Percentiles rank a stretch among this genome's conserved stretches.
These are phyloP conservation scores for Pagetopsis macropterus DNA, from an alignment of 2,797 vertebrate species.

Conservation along the genomic window DNA sequence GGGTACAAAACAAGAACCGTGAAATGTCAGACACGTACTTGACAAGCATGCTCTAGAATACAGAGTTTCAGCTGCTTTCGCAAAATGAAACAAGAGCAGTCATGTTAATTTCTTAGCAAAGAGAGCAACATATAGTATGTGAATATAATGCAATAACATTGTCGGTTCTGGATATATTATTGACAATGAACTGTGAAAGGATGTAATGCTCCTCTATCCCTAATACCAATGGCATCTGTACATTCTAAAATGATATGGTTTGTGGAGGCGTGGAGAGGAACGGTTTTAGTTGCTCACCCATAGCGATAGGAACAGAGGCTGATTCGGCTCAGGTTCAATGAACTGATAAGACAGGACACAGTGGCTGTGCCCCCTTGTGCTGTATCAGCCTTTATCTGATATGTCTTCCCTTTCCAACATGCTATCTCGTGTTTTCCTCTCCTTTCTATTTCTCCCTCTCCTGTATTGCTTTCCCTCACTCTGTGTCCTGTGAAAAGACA, in stretches of 20 bases:
- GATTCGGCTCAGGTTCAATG: slow-evolving; percentile 27
- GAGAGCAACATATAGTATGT: not conserved
- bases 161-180: not conserved
- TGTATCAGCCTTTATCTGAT: slow-evolving; percentile 28
- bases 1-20: slow-evolving; percentile 7
- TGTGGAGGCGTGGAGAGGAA: slow-evolving; percentile 13
- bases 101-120: not conserved
- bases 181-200: not conserved
- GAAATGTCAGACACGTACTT: not conserved
- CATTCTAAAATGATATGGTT: slow-evolving; percentile 4
- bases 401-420: slow-evolving; percentile 19
- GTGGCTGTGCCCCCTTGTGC: slow-evolving; percentile 8
- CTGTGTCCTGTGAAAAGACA: slow-evolving; percentile 29
- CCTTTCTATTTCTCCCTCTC: not conserved
- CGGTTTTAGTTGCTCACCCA: not conserved
- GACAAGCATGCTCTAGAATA: slow-evolving; percentile 15
- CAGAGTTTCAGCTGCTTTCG: not conserved
- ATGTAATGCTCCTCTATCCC: not conserved
- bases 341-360: slow-evolving; percentile 41
- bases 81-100: not conserved
- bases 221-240: not conserved
- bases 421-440: slow-evolving; percentile 14
- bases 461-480: slow-evolving; percentile 26
- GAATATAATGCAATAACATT: not conserved
- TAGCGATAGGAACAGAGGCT: slow-evolving; percentile 8